Evolutionary conservation across 2,888 invertebrate genomes (phyloP).

Genomic region (Apantesis nais): DNA sequence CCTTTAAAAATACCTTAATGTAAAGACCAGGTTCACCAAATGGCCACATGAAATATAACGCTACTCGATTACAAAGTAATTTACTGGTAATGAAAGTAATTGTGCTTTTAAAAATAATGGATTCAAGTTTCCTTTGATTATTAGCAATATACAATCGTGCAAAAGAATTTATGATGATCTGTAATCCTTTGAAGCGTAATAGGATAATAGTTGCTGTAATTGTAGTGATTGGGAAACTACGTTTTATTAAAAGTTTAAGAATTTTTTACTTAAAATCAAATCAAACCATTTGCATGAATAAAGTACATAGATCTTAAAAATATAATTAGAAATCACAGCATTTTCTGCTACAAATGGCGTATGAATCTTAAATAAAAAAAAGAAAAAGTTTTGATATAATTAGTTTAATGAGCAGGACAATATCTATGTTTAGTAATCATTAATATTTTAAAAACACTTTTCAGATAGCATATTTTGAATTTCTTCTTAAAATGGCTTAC

Average conservation of each 20-base stretch:
- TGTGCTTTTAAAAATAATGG: background rate
- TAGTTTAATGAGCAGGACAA: too few relatives aligned
- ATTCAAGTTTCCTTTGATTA: constrained; percentile 1
- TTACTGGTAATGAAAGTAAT: background rate
- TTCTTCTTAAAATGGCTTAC: too few relatives aligned
- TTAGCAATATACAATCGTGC: background rate
- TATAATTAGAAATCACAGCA: too few relatives aligned
- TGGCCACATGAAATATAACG: background rate
- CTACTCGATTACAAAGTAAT: background rate
- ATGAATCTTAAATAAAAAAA: too few relatives aligned
- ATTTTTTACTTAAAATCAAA: background rate
- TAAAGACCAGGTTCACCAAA: background rate
- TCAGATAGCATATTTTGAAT: too few relatives aligned
- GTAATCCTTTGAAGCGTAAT: constrained; percentile 1
- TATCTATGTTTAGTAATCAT: too few relatives aligned
- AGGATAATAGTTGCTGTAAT: background rate
- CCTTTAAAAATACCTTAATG: background rate
- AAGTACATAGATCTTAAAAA: too few relatives aligned
- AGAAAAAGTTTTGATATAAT: too few relatives aligned
- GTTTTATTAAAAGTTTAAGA: background rate
- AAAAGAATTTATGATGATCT: constrained; percentile 11
- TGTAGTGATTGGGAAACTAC: background rate
- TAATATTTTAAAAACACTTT: too few relatives aligned
- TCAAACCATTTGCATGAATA: too few relatives aligned
- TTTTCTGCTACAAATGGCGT: too few relatives aligned